Base-by-base conservation (phyloP, 2,888 invertebrate genomes). In the Monoplex corrugatus region DNA sequence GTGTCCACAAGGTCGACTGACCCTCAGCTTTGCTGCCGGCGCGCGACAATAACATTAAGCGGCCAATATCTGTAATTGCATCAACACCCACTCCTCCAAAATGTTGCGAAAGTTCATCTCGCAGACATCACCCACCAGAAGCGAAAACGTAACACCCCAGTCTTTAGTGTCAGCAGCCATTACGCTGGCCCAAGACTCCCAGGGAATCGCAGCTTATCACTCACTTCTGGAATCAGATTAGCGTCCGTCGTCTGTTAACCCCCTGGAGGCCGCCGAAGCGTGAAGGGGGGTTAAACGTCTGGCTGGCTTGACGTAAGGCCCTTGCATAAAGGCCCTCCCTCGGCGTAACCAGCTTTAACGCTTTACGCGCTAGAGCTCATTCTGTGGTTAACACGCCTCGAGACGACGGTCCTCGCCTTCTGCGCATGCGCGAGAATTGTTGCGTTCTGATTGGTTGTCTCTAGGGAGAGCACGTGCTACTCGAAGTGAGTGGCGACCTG, bases 161-260 rank as follows among this genome's bases (percentile, higher is more conserved):
- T 50, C 50, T 45, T 50, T 35, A 83, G 83, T 83, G 83, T 83
- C 83, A 45, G 50, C 16, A 1, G 5, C 38, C 32, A 83, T 83
- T 45, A 83, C 83, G 45, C 45, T 5, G 10, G 83, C 2, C 43
- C n/a, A n/a, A 45, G 83, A 45, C 83, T 83, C 83, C 44, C 32
- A 83, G 83, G 83, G 83, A 83, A 83, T 83, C 83, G 45, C n/a
- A 45, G 40, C 83, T 44, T 83, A 44, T 83, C 83, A 45, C 83
- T 83, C 83, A 2, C 32, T 35, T 10, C 45, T 6, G 40, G 83
- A 83, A 83, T 83, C 83, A 44, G 83, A 83, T 83, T 83, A 83
- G 83, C n/a, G 0, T 32, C n/a, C 32, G 40, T 5, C 83, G 23
- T 45, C 45, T 13, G 83, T 40, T 50, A 35, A 83, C 45, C 45